Evolutionary conservation across 2,113 vertebrate genomes (phyloP).

Genomic region (Opisthocomus hoazin): DNA sequence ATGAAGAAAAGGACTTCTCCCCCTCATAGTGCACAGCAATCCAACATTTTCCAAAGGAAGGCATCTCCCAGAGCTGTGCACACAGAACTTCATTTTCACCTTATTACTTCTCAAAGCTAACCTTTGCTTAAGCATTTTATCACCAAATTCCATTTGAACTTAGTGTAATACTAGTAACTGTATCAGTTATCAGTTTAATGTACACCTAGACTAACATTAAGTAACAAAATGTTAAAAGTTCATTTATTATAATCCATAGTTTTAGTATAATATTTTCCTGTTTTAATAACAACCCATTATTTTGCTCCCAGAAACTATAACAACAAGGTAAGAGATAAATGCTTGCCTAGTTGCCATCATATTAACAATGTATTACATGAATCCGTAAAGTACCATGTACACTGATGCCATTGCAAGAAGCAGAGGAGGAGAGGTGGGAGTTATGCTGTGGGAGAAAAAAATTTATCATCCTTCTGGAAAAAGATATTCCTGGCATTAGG

Average conservation of each 20-base stretch:
- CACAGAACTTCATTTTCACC: not conserved
- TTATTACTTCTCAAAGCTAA: not conserved
- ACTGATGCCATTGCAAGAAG: not conserved
- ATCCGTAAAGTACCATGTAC: not conserved
- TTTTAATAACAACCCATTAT: not conserved
- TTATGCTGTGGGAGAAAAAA: not conserved
- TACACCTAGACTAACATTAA: not conserved
- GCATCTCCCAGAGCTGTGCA: not conserved
- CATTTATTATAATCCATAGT: not conserved
- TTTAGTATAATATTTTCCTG: not conserved
- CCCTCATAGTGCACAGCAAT: not conserved
- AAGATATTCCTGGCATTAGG: not conserved
- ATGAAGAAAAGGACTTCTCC: not conserved
- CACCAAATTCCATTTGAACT: not conserved
- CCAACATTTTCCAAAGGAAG: not conserved
- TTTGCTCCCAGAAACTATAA: not conserved
- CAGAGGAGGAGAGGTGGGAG: constrained; percentile 27
- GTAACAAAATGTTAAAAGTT: not conserved
- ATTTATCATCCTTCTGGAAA: not conserved
- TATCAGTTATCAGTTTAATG: not conserved
- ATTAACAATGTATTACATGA: not conserved
- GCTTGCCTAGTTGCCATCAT: not conserved
- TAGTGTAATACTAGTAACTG: not conserved
- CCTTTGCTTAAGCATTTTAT: not conserved
- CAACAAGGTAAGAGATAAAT: not conserved